Evolutionary conservation across 2,888 invertebrate genomes (phyloP).

Genomic region (Mongoloraphidia duomilia): DNA sequence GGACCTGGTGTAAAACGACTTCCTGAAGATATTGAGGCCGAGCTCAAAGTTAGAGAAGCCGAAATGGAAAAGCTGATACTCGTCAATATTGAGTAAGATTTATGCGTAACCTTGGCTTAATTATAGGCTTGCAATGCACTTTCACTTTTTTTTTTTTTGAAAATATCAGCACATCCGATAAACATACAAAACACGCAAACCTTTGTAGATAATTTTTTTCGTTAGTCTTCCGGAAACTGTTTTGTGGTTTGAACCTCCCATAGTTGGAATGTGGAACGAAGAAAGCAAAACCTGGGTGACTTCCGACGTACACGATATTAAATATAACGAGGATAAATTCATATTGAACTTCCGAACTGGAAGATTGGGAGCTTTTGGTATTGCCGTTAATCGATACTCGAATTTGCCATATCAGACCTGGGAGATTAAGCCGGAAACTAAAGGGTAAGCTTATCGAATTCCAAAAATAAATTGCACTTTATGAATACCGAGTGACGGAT

Average conservation of each 20-base stretch:
- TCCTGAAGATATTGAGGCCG: conserved; percentile 69
- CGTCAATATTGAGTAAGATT: conserved; percentile 51
- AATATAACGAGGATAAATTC: conserved; percentile 75
- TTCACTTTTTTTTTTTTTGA: no score
- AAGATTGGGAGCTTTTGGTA: conserved; percentile 49
- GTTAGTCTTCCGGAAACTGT: conserved; percentile 16
- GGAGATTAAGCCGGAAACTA: conserved; percentile 59
- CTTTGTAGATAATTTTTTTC: background rate
- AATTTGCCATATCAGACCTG: conserved; percentile 79
- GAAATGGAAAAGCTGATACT: conserved; percentile 59
- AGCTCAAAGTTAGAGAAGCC: conserved; percentile 55
- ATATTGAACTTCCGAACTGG: conserved; percentile 63
- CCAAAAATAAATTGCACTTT: no score
- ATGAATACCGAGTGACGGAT: no score
- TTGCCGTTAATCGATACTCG: conserved; percentile 57
- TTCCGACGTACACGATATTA: conserved; percentile 49
- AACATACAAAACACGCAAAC: no score
- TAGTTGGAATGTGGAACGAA: conserved; percentile 25
- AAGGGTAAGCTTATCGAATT: conserved; percentile 28
- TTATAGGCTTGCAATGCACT: no score
- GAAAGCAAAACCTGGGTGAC: conserved; percentile 22
- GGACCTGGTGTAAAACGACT: conserved; percentile 50
- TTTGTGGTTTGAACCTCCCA: conserved; percentile 27
- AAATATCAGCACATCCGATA: no score
- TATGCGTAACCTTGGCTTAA: no score